Base-by-base conservation (phyloP, 2,113 vertebrate genomes). In the Eonycteris spelaea region DNA sequence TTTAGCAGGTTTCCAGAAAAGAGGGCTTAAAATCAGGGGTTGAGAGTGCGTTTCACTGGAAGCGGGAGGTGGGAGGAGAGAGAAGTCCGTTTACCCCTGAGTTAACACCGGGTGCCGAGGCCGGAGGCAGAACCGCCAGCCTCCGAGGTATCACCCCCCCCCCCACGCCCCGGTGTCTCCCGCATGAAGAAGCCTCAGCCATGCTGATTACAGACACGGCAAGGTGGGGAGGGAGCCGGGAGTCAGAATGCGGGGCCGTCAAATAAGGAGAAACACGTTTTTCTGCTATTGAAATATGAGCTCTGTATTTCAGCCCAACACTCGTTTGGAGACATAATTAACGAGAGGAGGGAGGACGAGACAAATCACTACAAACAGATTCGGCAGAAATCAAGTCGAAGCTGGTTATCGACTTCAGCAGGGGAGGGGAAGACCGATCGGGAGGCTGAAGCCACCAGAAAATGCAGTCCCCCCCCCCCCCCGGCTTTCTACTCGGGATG, bases 401-500 rank as follows among this genome's bases (percentile, higher is more conserved):
- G 90, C 1, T 4, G 83, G 70, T 77, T 48, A 91, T 18, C 75
- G 94, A 91, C 95, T 94, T 94, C 78, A 1, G 43, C 73, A 35
- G 88, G 84, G 92, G 79, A 57, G 43, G 73, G 74, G 53, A 59
- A 73, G 35, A 0, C 35, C 0, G 53, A 0, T 0, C 14, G 26
- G 86, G 51, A 38, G 40, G 51, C 16, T 0, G 28, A 59, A 59
- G 83, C 78, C 22, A 91, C 96, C 79, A 53, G 96, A 77, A 79
- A 94, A 90, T 28, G 96, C 65, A 95, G 92, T 71, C 33, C 12
- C 26, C 4, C 63, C 13, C 11, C 90, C 12, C 15, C 80, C 59
- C 0, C 3, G 3, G 86, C 90, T 38, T 63, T 83, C 95, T 43
- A 40, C 95, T 95, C 43, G 73, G 94, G 92, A 85, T 93, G 97